Evolutionary conservation across 1,140 invertebrate genomes (phyloP).

Genomic region (Zophobas atratus): DNA sequence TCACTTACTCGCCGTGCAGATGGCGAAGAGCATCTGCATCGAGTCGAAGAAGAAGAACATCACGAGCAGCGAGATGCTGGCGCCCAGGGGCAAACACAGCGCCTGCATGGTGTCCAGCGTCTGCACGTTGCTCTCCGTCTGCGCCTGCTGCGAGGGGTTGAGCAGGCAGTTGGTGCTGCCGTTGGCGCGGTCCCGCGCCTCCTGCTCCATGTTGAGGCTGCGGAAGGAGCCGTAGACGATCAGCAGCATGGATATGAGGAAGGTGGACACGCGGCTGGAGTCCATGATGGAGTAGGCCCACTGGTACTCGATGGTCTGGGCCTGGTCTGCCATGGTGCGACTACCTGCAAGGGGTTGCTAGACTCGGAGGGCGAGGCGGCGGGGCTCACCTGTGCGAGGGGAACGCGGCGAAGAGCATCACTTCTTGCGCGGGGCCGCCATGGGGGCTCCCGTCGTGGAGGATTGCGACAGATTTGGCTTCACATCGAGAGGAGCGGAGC

Average conservation of each 20-base stretch:
- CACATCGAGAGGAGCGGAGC: conserved; percentile 50
- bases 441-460: conserved; percentile 5
- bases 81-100: conserved; percentile 95
- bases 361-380: neutral
- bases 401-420: conserved; percentile 19
- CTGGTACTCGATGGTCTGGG: conserved; percentile 73
- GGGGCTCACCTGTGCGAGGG: neutral
- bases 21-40: conserved; percentile 97
- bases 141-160: conserved; percentile 73
- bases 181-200: conserved; percentile 85
- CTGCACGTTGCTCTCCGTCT: conserved; percentile 75
- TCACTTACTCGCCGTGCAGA: conserved; percentile 92
- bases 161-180: conserved; percentile 71
- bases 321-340: conserved; percentile 59
- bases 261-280: conserved; percentile 95
- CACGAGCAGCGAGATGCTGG: conserved; percentile 94
- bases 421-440: conserved; percentile 8
- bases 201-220: conserved; percentile 94
- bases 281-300: conserved; percentile 97
- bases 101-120: conserved; percentile 98
- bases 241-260: conserved; percentile 96
- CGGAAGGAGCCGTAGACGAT: conserved; percentile 97
- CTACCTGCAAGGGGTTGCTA: conserved; percentile 48
- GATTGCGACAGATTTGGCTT: neutral
- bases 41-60: conserved; percentile 99